Conservation (phyloP, 2,888 invertebrate species). For the Papilio demoleus region DNA sequence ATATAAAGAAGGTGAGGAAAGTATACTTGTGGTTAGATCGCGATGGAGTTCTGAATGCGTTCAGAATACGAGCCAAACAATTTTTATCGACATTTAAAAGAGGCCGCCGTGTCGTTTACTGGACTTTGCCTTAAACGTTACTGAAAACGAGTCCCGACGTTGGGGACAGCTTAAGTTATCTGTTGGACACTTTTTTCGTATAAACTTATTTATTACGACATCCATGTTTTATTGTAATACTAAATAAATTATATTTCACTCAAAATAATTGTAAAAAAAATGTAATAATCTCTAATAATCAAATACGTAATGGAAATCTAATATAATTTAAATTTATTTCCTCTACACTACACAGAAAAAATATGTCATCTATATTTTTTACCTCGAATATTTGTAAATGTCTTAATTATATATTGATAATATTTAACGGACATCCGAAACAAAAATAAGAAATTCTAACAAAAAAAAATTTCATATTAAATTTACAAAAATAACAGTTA, state of each 20-base stretch:
- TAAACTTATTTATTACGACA: conserved; percentile 3
- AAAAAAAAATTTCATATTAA: not conserved
- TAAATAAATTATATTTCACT: not conserved
- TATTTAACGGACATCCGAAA: too few species aligned
- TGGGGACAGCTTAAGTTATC: conserved; percentile 11
- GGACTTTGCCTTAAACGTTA: conserved; percentile 13
- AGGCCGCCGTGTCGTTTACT: conserved; percentile 19
- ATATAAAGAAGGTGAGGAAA: not conserved
- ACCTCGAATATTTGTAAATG: too few species aligned
- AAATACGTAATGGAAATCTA: not conserved
- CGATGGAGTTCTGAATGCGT: conserved; percentile 15
- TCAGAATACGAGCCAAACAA: conserved; percentile 10
- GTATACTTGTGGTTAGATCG: conserved; percentile 14
- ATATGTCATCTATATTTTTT: too few species aligned
- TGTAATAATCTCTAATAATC: too few species aligned
- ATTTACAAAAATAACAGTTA: conserved; percentile 22
- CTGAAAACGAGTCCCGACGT: conserved; percentile 19
- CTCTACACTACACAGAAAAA: too few species aligned
- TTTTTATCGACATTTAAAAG: conserved; percentile 29
- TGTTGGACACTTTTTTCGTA: not conserved
- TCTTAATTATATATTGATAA: not conserved
- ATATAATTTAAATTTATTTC: too few species aligned
- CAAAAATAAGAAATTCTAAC: too few species aligned
- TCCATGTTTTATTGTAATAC: not conserved
- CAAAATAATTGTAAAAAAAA: not conserved